Evolutionary conservation across 2,888 invertebrate species (phyloP), one percentile per base, ranked within the genome.

Genomic region (Eurytoma californica): DNA sequence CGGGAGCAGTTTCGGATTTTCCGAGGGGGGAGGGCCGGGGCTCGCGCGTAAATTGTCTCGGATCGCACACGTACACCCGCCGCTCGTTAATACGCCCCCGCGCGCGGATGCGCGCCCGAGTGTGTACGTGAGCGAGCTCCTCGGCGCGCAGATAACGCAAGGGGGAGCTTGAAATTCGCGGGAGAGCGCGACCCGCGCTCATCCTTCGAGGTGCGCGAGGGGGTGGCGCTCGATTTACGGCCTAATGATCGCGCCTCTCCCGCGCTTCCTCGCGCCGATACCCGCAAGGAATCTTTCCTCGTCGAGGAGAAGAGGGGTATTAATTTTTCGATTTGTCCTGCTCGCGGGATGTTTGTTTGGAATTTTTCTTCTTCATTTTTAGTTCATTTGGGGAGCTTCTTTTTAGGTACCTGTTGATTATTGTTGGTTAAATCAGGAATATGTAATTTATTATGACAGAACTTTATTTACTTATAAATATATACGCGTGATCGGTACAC

Each of bases 221-320:
- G 68, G 51, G 51, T 76, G 60, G 75, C 72, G 70, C 80, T 69
- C 77, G 76, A 82, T 79, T 79, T 77, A 79, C 77, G 73, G 70
- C 79, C 79, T 79, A 82, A 82, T 82, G 79, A 79, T 77, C 82
- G 65, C n/a, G 4, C n/a, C 53, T 2, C 5, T n/a, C 13, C 53
- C 13, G 3, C 2, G 3, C n/a, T 53, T 53, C 14, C 53, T 53
- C n/a, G 3, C 53, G 53, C 1, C 53, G 16, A 53, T n/a, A n/a
- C n/a, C 16, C 5, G 12, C 53, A 1, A 1, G 39, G 39, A 39
- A 39, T 9, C 39, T 39, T 39, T 39, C 9, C n/a, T 53, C 16
- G n/a, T 16, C 39, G 39, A 39, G 39, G 39, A 9, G 9, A 39
- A 3, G 51, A 4, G 14, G 51, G 53, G 53, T n/a, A 14, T 53